These are phyloP conservation scores for Pelagia noctiluca DNA, from an alignment of 30 jellyfish, hydroid and myxozoan species.

Conservation along the genomic window DNA sequence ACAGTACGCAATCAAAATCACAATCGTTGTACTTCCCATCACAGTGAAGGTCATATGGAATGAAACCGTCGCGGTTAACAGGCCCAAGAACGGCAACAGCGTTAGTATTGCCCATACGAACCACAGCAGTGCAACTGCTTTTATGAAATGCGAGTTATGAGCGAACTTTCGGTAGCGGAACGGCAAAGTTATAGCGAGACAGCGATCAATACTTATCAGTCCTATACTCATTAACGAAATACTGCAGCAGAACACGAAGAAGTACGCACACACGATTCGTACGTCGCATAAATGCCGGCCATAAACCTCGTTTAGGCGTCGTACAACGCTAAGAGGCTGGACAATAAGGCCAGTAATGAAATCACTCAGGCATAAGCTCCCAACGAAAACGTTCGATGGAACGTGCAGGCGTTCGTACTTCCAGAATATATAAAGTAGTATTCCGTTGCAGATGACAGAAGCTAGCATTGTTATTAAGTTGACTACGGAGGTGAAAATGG, in stretches of 20 bases:
- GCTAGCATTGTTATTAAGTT: constrained; percentile 18
- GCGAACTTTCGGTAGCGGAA: constrained; percentile 68
- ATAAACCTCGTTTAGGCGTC: constrained; percentile 31
- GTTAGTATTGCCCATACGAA: constrained; percentile 26
- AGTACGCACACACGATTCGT: constrained; percentile 20
- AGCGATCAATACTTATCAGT: constrained; percentile 81
- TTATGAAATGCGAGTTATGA: constrained; percentile 5
- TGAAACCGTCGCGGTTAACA: background rate
- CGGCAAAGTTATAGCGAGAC: constrained; percentile 72
- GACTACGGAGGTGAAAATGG: constrained; percentile 23
- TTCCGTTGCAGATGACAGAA: constrained; percentile 13
- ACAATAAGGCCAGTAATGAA: constrained; percentile 42
- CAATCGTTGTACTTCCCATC: background rate
- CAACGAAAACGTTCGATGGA: constrained; percentile 66
- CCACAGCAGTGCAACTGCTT: constrained; percentile 13
- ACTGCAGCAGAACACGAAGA: constrained; percentile 35
- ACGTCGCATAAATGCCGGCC: constrained; percentile 16
- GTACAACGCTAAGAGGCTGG: constrained; percentile 52
- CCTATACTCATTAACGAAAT: constrained; percentile 67
- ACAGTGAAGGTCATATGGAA: background rate
- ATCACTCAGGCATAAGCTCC: constrained; percentile 75
- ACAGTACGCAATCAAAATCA: constrained; percentile 13
- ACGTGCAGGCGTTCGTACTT: constrained; percentile 27
- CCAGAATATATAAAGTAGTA: constrained; percentile 18
- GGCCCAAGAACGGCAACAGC: constrained; percentile 4